Base-by-base conservation (phyloP, 2,113 vertebrate genomes). In the Sylvia atricapilla region DNA sequence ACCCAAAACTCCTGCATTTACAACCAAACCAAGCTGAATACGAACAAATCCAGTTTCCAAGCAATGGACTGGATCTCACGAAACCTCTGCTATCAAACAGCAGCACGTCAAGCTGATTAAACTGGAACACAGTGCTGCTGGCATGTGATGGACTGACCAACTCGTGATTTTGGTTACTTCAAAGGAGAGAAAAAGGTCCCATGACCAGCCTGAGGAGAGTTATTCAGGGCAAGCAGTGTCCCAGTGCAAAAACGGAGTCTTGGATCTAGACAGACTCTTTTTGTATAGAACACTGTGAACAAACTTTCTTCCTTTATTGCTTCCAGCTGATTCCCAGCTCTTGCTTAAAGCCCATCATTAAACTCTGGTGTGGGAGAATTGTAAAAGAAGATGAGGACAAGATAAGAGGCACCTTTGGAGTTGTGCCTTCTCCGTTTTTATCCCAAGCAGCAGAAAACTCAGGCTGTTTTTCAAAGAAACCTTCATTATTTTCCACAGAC, bases 141-240 rank as follows among this genome's bases (percentile, higher is more conserved):
- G 58, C 94, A 85, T 62, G 92, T 73, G 94, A 96, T 69, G 92
- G 3, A 44, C 75, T 73, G 85, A 90, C 24, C 84, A 90, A 23
- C 92, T 85, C 20, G 9, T 96, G 94, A 69, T 87, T 72, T 44
- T 87, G 60, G 94, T 9, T 37, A 23, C 74, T 73, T 87, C 87
- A 95, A 91, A 90, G 47, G 11, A 49, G 2, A 37, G 16, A 1
- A n/a, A 52, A 49, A 31, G 24, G 44, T 85, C 85, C 53, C 77
- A 91, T 94, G 81, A 95, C 30, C 55, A 62, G 75, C 50, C 5
- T 58, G 66, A 59, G 46, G 59, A 58, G 77, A 84, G 46, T n/a
- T 52, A 69, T 21, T 80, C 25, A 70, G 64, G 68, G 46, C 50
- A 72, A 35, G 56, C 39, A 72, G 31, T 3, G 44, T 14, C 67